Evolutionary conservation across 2,113 vertebrate genomes (phyloP), one percentile per base, ranked within the genome.

Genomic region (Litocranius walleri): DNA sequence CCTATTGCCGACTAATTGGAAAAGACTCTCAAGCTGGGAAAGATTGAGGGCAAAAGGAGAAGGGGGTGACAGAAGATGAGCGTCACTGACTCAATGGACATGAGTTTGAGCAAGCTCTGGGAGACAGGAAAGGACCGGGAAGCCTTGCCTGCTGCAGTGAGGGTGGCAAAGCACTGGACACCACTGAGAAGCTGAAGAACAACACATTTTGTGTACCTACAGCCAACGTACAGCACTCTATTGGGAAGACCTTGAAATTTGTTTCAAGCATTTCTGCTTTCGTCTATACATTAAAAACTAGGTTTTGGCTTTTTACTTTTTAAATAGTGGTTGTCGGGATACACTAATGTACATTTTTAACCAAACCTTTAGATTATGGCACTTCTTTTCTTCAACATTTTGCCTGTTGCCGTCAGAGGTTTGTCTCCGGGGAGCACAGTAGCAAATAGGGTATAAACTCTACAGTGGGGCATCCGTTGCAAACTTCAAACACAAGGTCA

Each of bases 211-310:
- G 91, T 95, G 83, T 78, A 96, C 90, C 97, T 52, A 74, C 95
- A 96, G 85, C 78, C 91, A 97, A 80, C 50, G 30, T 62, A 21
- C 17, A 93, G 93, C 90, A 36, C 94, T 97, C 95, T 88, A 94
- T 94, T 90, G 45, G 88, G 97, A 97, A 97, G 94, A 96, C 50
- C 64, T 98, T 93, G 15, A 74, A 90, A 88, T 96, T 30, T 89
- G 96, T 98, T 98, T 98, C 98, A 98, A 98, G 96, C 97, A 92
- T 97, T 96, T 90, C 95, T 97, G 54, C 97, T 97, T 98, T 98
- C 97, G 96, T 97, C 94, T 98, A 97, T 98, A 97, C 97, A 98
- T 98, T 97, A 95, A 83, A 98, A 96, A 52, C 71, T 98, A 95
- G 59, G 95, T 98, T 99, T 98, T 97, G 93, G 97, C 96, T 98